Evolutionary conservation across 1,140 invertebrate species (phyloP).

Genomic region (Heliconius himera): DNA sequence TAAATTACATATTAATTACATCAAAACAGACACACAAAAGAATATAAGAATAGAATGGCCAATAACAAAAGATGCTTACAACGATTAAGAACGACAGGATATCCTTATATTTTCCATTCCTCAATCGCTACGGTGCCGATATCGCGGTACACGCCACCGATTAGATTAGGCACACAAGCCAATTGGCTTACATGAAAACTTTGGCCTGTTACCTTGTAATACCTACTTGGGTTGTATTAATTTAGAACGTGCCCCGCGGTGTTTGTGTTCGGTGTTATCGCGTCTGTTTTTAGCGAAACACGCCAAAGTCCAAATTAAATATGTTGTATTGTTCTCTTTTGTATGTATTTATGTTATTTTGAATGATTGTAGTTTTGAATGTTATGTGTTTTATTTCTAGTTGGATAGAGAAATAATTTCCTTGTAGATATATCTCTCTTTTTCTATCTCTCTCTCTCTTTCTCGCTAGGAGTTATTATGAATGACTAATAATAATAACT

Average conservation of each 20-base stretch:
- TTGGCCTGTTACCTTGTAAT: slow-evolving; percentile 60
- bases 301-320: slow-evolving; percentile 42
- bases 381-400: not conserved
- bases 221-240: slow-evolving; percentile 67
- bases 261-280: slow-evolving; percentile 61
- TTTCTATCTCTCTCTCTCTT: no score
- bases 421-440: not conserved
- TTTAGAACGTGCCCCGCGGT: slow-evolving; percentile 52
- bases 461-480: not conserved
- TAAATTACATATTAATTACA: no score
- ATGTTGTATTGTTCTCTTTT: slow-evolving; percentile 19
- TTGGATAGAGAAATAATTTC: not conserved
- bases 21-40: no score
- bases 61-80: not conserved
- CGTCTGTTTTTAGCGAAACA: slow-evolving; percentile 60
- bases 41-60: no score
- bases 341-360: not conserved
- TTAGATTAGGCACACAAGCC: slow-evolving; percentile 68
- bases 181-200: slow-evolving; percentile 72
- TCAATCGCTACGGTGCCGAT: slow-evolving; percentile 64
- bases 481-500: no score
- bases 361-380: not conserved
- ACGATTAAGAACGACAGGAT: slow-evolving; percentile 68
- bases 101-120: slow-evolving; percentile 75
- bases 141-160: slow-evolving; percentile 65